phyloP scores from a whole-genome alignment of 2,797 vertebrate species.

The Saguinus oedipus region DNA sequence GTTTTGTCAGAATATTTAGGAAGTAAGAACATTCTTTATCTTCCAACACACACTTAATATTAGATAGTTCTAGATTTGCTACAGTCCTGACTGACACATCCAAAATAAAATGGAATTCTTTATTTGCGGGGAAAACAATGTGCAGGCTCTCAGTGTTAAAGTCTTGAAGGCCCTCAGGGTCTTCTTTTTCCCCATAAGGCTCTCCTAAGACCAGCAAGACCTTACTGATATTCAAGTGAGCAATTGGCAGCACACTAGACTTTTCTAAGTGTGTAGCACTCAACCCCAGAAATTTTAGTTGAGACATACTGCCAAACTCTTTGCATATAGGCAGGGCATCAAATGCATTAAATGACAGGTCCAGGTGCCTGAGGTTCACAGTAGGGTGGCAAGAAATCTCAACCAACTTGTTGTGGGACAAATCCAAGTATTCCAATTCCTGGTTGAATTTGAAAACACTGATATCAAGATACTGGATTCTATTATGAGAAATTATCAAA shows the following conservation, averaged over 20 bases:
- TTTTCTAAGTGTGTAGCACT: constrained; percentile 81
- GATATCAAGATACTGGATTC: constrained; percentile 82
- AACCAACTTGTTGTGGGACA: constrained; percentile 89
- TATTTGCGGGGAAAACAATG: constrained; percentile 63
- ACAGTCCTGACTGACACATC: constrained; percentile 85
- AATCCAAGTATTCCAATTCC: constrained; percentile 86
- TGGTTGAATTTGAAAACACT: constrained; percentile 85
- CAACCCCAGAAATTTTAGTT: constrained; percentile 86
- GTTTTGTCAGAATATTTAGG: constrained; percentile 43
- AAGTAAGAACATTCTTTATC: constrained; percentile 47
- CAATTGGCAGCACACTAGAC: constrained; percentile 83
- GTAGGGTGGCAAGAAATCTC: constrained; percentile 84
- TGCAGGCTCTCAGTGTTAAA: constrained; percentile 74
- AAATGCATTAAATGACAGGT: constrained; percentile 89
- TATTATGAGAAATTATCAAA: constrained; percentile 90
- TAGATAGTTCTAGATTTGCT: constrained; percentile 86
- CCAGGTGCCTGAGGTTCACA: constrained; percentile 84
- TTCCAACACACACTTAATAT: constrained; percentile 75
- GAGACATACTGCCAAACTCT: constrained; percentile 84
- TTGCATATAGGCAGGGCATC: constrained; percentile 84
- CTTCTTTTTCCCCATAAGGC: constrained; percentile 73
- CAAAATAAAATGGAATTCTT: constrained; percentile 71
- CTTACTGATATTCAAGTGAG: constrained; percentile 77
- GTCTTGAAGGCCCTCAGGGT: constrained; percentile 76
- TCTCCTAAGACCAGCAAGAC: constrained; percentile 82